Evolutionary conservation across 2,797 vertebrate species (phyloP), one percentile per base, ranked within the genome.

Genomic region (Menidia menidia): DNA sequence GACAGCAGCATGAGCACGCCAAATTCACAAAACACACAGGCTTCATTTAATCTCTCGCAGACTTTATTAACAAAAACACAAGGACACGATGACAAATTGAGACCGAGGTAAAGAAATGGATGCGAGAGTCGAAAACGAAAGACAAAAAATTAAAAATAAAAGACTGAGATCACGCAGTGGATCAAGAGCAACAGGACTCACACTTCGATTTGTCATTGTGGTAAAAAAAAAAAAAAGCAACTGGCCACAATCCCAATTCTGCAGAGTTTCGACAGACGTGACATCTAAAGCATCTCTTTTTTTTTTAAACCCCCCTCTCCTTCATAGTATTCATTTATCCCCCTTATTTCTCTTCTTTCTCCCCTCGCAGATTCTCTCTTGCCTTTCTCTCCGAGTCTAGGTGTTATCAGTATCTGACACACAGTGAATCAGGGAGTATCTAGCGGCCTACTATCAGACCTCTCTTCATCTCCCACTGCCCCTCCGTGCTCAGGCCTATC

Each of bases 331-430:
- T 86, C 83, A 87, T 72, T 83, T 77, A 76, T 63, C 77, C 61
- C 25, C 77, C 81, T 81, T 82, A 69, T 85, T 88, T 78, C 82
- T 89, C 79, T 67, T 60, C 80, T 33, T 12, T 55, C 74, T 76
- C 72, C 74, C 50, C 73, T 73, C 68, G 6, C 83, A 62, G 19
- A 70, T 77, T 72, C 73, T 64, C 75, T 57, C 30, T 45, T 41
- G 65, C 64, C 80, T 73, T 73, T 76, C 75, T 73, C 78, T 55
- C 60, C 1, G 66, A 84, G 79, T 80, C 80, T 68, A 39, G 41
- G 44, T 62, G 86, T 94, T 93, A 94, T 94, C 93, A 85, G 90
- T 81, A 93, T 94, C 92, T 94, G 93, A 93, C 92, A 93, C 87
- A 73, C 89, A 88, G 91, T 88, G 92, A 93, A 93, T 94, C 92